phyloP scores from a whole-genome alignment of 2,888 invertebrate species.

The Actias luna region DNA sequence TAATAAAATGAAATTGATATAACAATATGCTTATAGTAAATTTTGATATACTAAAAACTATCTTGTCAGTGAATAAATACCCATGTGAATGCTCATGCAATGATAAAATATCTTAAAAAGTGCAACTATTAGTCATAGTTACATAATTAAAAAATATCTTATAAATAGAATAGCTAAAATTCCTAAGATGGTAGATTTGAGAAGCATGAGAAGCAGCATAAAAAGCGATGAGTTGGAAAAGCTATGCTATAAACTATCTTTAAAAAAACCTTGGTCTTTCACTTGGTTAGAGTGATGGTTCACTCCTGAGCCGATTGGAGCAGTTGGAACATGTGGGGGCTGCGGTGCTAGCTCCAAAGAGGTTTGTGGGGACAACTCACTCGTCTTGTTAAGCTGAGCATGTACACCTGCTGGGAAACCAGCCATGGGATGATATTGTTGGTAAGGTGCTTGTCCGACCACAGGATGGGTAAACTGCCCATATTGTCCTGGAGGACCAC shows the following conservation, averaged over 20 bases:
- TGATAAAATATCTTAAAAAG: constrained; percentile 4
- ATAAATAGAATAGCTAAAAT: constrained; percentile 57
- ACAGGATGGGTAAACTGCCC: constrained; percentile 87
- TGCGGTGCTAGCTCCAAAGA: constrained; percentile 67
- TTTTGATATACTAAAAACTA: neutral
- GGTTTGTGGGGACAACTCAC: constrained; percentile 79
- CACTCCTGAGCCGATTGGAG: constrained; percentile 74
- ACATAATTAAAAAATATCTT: constrained; percentile 35
- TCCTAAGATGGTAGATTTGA: constrained; percentile 61
- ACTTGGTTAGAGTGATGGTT: constrained; percentile 74
- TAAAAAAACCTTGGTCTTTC: constrained; percentile 81
- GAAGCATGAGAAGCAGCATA: constrained; percentile 8
- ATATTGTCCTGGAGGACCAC: constrained; percentile 83
- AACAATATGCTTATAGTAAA: neutral
- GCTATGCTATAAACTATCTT: constrained; percentile 50
- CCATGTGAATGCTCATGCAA: neutral
- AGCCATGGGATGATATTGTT: constrained; percentile 76
- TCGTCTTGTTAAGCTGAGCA: constrained; percentile 73
- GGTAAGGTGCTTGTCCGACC: constrained; percentile 81
- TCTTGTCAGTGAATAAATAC: neutral
- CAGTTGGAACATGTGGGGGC: constrained; percentile 52
- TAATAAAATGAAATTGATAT: no score
- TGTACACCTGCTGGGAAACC: constrained; percentile 76
- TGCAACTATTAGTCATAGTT: neutral
- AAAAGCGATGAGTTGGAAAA: constrained; percentile 45